phyloP scores from a whole-genome alignment of 1,140 invertebrate genomes.

The Heliconius eleuchia region DNA sequence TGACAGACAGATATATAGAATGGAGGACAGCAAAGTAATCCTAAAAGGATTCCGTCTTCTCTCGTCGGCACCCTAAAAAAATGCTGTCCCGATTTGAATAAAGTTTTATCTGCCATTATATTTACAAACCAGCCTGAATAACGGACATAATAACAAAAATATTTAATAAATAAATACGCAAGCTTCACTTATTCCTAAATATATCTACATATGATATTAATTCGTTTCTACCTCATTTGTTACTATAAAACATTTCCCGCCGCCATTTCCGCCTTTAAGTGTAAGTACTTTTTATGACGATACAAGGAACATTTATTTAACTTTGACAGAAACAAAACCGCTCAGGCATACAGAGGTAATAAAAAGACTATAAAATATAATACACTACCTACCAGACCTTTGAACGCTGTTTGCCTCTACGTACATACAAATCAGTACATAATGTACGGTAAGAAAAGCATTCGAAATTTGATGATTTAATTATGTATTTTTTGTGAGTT shows the following conservation, averaged over 20 bases:
- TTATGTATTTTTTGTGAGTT: background rate
- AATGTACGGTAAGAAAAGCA: background rate
- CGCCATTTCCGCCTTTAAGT: constrained; percentile 18
- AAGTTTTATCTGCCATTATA: too few species aligned
- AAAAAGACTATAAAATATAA: constrained; percentile 41
- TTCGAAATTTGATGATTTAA: background rate
- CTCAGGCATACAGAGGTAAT: constrained; percentile 40
- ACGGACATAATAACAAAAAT: too few species aligned
- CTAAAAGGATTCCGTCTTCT: too few species aligned
- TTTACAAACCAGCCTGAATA: too few species aligned
- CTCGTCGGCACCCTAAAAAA: too few species aligned
- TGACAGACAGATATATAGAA: too few species aligned
- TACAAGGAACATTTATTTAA: constrained; percentile 36
- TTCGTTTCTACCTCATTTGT: constrained; percentile 21
- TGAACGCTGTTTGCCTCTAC: background rate
- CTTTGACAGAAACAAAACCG: constrained; percentile 39
- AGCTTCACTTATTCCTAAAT: too few species aligned
- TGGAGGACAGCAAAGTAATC: too few species aligned
- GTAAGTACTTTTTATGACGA: constrained; percentile 20
- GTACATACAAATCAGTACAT: background rate
- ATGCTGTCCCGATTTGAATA: too few species aligned
- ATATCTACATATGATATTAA: background rate
- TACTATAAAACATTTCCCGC: constrained; percentile 22
- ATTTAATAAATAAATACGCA: too few species aligned
- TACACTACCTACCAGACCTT: constrained; percentile 24